These are phyloP conservation scores for Ibidorhyncha struthersii DNA, from an alignment of 2,113 vertebrate genomes.

Conservation along the genomic window DNA sequence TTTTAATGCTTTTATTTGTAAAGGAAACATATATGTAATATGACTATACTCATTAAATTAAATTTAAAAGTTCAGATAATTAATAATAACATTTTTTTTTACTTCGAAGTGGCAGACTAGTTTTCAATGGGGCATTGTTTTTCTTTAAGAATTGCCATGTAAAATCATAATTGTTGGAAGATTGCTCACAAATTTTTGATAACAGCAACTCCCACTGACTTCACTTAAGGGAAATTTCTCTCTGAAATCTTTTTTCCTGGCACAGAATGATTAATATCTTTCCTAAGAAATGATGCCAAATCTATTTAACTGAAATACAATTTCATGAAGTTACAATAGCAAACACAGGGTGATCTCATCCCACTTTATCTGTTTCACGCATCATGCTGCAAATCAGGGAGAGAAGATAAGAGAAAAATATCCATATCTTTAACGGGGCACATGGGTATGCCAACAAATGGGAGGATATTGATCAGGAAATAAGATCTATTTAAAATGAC, in stretches of 20 bases:
- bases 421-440: not conserved
- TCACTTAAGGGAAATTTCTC: constrained; percentile 44
- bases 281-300: constrained; percentile 44
- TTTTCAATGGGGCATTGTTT: not conserved
- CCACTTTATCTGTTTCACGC: constrained; percentile 17
- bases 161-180: constrained; percentile 11
- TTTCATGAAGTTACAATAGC: constrained; percentile 1
- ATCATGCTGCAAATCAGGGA: constrained; percentile 6
- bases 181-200: constrained; percentile 34
- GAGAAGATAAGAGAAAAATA: constrained; percentile 21
- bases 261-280: constrained; percentile 45
- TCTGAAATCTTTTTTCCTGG: constrained; percentile 27
- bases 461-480: constrained; percentile 36
- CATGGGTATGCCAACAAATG: not conserved
- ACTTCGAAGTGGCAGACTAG: not conserved
- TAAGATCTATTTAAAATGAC: not conserved
- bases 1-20: not conserved
- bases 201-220: constrained; percentile 8
- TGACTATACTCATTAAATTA: not conserved
- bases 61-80: not conserved
- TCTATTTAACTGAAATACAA: constrained; percentile 48
- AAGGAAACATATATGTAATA: not conserved
- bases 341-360: constrained; percentile 42
- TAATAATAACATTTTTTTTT: not conserved
- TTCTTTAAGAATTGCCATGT: not conserved